Evolutionary conservation across 1,140 invertebrate species (phyloP).

Genomic region (Archivesica marissinica): DNA sequence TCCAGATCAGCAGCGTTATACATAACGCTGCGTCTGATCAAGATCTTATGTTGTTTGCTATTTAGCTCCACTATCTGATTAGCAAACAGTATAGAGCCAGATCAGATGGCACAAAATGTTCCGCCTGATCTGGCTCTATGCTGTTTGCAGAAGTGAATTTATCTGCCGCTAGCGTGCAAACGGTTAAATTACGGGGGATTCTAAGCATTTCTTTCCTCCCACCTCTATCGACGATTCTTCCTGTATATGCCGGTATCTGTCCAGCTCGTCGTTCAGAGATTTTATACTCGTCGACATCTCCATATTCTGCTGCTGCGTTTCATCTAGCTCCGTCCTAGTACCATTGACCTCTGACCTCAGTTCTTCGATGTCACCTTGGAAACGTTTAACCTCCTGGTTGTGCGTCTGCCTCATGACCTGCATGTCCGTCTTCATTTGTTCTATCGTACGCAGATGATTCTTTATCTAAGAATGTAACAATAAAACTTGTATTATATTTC

Average conservation of each 20-base stretch:
- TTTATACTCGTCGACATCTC: constrained; percentile 74
- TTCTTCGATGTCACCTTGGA: constrained; percentile 77
- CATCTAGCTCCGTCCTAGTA: constrained; percentile 70
- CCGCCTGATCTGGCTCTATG: no score
- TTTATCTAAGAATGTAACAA: constrained; percentile 79
- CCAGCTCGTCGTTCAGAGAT: constrained; percentile 76
- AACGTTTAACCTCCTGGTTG: constrained; percentile 76
- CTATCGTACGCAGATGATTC: constrained; percentile 80
- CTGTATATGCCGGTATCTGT: constrained; percentile 73
- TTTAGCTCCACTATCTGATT: no score
- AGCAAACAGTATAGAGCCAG: no score
- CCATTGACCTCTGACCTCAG: constrained; percentile 70
- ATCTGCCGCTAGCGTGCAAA: no score
- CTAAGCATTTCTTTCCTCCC: constrained; percentile 9
- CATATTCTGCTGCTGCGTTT: constrained; percentile 68
- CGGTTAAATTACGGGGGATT: no score
- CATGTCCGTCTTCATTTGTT: constrained; percentile 80
- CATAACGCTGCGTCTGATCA: no score
- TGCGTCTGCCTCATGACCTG: constrained; percentile 74
- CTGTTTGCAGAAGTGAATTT: no score
- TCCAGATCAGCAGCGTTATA: no score
- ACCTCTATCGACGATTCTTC: constrained; percentile 76
- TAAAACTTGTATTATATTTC: neutral
- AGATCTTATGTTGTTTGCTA: no score
- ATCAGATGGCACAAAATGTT: no score